phyloP scores from a whole-genome alignment of 1,140 invertebrate species.

The Cyclargus thomasi region DNA sequence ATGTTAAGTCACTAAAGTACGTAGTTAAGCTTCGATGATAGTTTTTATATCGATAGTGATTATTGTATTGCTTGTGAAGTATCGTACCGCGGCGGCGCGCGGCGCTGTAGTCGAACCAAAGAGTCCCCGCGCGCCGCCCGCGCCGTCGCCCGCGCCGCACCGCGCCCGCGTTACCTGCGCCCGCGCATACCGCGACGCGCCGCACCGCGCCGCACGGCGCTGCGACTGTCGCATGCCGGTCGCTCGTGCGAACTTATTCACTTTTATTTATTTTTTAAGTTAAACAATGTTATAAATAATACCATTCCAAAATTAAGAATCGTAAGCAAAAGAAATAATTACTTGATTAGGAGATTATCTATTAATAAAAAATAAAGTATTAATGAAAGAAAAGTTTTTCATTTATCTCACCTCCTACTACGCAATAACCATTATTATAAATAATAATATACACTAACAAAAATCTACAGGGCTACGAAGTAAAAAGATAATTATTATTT shows the following conservation, averaged over 20 bases:
- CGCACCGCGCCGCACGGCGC: not conserved
- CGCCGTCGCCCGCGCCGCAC: not conserved
- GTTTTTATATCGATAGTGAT: slow-evolving; percentile 36
- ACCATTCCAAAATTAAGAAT: slow-evolving; percentile 72
- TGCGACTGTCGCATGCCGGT: not conserved
- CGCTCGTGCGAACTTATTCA: slow-evolving; percentile 20
- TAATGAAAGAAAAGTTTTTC: slow-evolving; percentile 47
- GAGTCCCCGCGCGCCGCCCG: slow-evolving; percentile 37
- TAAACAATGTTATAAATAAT: slow-evolving; percentile 61
- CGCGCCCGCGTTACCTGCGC: not conserved
- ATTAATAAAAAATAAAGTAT: slow-evolving; percentile 66
- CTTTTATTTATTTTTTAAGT: slow-evolving; percentile 70
- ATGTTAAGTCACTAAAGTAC: slow-evolving; percentile 35
- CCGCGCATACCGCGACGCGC: no score
- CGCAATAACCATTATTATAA: no score
- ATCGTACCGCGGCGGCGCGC: slow-evolving; percentile 24
- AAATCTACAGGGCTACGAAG: no score
- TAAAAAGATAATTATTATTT: no score
- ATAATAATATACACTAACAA: no score
- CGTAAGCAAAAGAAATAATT: slow-evolving; percentile 68
- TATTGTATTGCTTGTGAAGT: slow-evolving; percentile 30
- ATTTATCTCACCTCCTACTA: no score
- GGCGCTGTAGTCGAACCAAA: slow-evolving; percentile 51
- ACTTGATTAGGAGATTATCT: slow-evolving; percentile 63
- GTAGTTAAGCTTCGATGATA: slow-evolving; percentile 39